A percentile compares a stretch with the other conserved stretches of the same genome.
Evolutionary conservation across 2,888 invertebrate species (phyloP).

Genomic region (Chouioia cunea): DNA sequence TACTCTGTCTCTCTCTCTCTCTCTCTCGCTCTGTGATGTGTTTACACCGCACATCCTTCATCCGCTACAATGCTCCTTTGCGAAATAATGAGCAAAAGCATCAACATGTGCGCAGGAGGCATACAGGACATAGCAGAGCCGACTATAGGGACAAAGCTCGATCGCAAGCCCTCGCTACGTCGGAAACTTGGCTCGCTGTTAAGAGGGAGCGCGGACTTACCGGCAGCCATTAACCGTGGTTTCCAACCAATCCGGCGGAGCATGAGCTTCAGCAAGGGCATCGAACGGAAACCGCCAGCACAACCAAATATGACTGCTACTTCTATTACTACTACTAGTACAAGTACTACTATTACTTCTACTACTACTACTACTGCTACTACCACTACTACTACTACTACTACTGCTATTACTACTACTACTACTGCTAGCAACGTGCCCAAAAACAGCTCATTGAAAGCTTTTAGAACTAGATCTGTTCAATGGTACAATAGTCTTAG

Average conservation of each 20-base stretch:
- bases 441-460: conserved; percentile 21
- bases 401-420: no score
- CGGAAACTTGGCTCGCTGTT: conserved; percentile 61
- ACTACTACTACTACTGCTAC: no score
- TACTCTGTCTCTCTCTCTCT: conserved; percentile 5
- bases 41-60: no score
- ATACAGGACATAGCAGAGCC: neutral
- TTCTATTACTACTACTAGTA: no score
- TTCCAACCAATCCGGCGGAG: conserved; percentile 62
- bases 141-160: conserved; percentile 50
- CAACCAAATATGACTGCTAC: no score
- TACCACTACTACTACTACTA: no score
- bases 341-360: no score
- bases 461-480: conserved; percentile 55
- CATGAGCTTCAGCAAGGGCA: conserved; percentile 62
- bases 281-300: conserved; percentile 55
- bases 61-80: no score
- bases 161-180: conserved; percentile 60
- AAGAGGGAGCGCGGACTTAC: conserved; percentile 61
- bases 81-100: no score
- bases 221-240: conserved; percentile 62
- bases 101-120: neutral
- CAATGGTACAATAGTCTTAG: conserved; percentile 65
- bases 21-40: neutral
- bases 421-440: no score